A percentile compares a stretch with the other conserved stretches of the same genome.
These are phyloP conservation scores for Rhinichthys osculus DNA, from an alignment of 2,797 vertebrate genomes.

Conservation along the genomic window DNA sequence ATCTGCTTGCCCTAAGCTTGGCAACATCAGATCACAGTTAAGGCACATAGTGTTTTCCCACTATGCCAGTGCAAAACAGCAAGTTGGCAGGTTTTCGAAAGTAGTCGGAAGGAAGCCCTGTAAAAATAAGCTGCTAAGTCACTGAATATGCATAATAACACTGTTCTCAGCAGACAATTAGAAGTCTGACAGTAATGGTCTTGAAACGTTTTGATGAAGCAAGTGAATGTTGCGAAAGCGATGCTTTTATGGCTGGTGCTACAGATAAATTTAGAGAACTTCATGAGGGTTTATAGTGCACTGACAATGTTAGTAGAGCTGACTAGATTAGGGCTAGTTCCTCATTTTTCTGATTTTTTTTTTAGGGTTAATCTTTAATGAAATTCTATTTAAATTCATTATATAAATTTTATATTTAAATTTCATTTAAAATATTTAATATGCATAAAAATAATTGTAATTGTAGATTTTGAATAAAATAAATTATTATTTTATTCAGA, in stretches of 20 bases:
- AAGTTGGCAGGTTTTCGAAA: not conserved
- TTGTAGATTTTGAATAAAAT: not conserved
- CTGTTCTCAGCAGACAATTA: not conserved
- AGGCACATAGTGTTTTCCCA: conserved; percentile 4
- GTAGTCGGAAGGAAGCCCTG: not conserved
- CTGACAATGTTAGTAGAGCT: not conserved
- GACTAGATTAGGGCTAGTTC: not conserved
- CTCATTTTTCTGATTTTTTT: too few relatives aligned
- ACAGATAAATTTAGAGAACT: not conserved
- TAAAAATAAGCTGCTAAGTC: not conserved
- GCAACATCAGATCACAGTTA: not conserved
- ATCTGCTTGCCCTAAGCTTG: not conserved
- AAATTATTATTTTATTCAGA: not conserved
- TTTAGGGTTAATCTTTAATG: too few relatives aligned
- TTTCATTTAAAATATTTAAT: not conserved
- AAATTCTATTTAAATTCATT: too few relatives aligned
- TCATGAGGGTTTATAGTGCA: not conserved
- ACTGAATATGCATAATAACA: not conserved
- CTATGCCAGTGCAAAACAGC: not conserved
- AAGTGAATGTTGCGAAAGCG: not conserved
- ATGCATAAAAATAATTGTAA: not conserved
- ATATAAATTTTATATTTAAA: too few relatives aligned
- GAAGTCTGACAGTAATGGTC: not conserved
- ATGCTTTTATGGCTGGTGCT: not conserved
- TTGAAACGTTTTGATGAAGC: not conserved